Evolutionary conservation across 2,797 vertebrate species (phyloP), one percentile per base, ranked within the genome.

Genomic region (Rousettus madagascariensis): DNA sequence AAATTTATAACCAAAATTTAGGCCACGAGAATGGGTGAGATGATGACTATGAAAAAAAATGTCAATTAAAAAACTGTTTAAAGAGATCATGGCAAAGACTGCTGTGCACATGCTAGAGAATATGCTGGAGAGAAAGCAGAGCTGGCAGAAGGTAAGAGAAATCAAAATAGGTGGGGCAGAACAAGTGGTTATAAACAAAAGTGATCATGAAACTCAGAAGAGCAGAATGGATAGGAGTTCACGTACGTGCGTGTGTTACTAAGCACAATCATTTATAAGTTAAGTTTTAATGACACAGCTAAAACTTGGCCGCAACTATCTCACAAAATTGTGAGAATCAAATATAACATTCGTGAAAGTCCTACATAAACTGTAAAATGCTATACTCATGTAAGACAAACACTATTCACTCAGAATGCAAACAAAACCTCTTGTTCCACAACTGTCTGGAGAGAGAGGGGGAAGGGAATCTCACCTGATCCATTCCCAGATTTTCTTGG

Each of bases 281-380:
- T 84, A 93, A 79, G 92, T 84, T 84, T 84, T 94, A 87, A 38
- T 68, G 55, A 92, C 38, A 55, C 74, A 95, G 49, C 79, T 84
- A 24, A 83, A 28, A 80, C 9, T 84, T 79, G 83, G 33, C 59
- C 43, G 90, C 38, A 74, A 86, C 33, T 65, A 88, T 20, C 30
- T 83, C 22, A 77, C 28, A 92, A n/a, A 46, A 92, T 43, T 79
- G 9, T 95, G 87, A 94, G 20, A 51, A 91, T 66, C 16, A 96
- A 90, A 90, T 80, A 78, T 49, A 78, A 65, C 63, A 68, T n/a
- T 20, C 94, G 22, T 68, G 28, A 90, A 96, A 95, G 69, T 85
- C 75, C 59, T 65, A 89, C 36, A 94, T 33, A 96, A 96, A 90
- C 28, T 71, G 33, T 57, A 92, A 94, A 97, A 96, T 90, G 20